phyloP scores from a whole-genome alignment of 2,888 invertebrate species.

The Galeopsomyia nigrocyanea region DNA sequence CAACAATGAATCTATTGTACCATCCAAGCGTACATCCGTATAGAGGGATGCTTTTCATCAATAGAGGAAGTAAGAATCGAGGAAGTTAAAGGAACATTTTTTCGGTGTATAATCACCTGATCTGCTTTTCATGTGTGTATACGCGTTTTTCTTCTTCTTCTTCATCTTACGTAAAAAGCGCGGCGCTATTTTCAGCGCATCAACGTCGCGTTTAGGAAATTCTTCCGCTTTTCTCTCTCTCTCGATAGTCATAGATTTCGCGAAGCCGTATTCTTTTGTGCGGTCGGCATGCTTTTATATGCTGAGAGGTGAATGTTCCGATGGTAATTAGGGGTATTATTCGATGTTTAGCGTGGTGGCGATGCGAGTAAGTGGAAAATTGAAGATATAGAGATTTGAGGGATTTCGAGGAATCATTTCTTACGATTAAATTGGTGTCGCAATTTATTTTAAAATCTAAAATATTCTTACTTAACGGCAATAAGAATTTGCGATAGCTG shows the following conservation, averaged over 20 bases:
- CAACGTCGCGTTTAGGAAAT: slow-evolving; percentile 15
- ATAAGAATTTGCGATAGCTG: too few species aligned
- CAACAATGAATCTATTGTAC: slow-evolving; percentile 25
- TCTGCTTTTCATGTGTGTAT: neutral
- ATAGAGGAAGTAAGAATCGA: slow-evolving; percentile 25
- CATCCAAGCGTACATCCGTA: slow-evolving; percentile 44
- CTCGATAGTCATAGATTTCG: slow-evolving; percentile 1
- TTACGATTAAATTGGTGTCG: too few species aligned
- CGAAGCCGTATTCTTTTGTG: neutral
- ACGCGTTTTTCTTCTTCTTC: slow-evolving; percentile 22
- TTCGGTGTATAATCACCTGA: slow-evolving; percentile 33
- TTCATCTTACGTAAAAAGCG: slow-evolving; percentile 20
- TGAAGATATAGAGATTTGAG: too few species aligned
- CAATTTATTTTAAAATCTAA: too few species aligned
- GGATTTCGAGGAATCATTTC: too few species aligned
- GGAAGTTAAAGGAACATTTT: neutral
- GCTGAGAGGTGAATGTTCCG: too few species aligned
- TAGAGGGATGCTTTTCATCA: slow-evolving; percentile 11
- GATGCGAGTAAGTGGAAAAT: too few species aligned
- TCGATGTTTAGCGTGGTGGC: too few species aligned
- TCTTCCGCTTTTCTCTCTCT: neutral
- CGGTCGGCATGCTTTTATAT: too few species aligned
- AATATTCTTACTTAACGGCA: too few species aligned
- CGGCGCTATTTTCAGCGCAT: slow-evolving; percentile 31
- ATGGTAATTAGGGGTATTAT: too few species aligned